Base-by-base conservation (phyloP, 2,113 vertebrate species). In the human (Homo sapiens) region DNA sequence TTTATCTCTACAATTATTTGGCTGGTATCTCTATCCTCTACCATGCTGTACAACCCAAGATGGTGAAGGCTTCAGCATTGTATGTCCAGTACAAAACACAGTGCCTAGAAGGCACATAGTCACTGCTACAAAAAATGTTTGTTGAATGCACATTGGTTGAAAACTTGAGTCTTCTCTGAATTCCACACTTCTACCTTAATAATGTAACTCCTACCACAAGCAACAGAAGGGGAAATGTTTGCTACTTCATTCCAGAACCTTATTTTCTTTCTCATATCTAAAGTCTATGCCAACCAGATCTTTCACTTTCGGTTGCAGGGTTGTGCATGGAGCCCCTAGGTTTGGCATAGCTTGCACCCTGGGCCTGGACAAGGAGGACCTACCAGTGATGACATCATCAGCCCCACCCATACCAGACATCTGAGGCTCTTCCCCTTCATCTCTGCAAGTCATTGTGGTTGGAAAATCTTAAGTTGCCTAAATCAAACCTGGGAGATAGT, bases 11-110 rank as follows among this genome's bases (percentile, higher is more conserved):
- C 45, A 64, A 5, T 1, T 18, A 40, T 8, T 14, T 25, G 50
- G 38, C 35, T 45, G 57, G 1, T 30, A 0, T 20, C 40, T 6
- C 45, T 27, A 6, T 12, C 17, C 13, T 2, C 6, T 8, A 14
- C 6, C 10, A 57, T 12, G 13, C 35, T 35, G 20, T 2, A 0
- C 5, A 52, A 27, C 23, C 85, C 8, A 48, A 4, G 40, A 12
- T 3, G 22, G 52, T 30, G 18, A 75, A 13, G 40, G 8, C 38
- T 16, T 59, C 48, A 8, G 14, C 32, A 5, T 5, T 8, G 23
- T 20, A 16, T 2, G 5, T 18, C 85, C 76, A 55, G 52, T 55
- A 20, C 52, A 55, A 18, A 55, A 55, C 52, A 7, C 52, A 55
- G 52, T 55, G 52, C 52, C 52, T 55, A 73, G 40, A 25, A 43